phyloP scores from a whole-genome alignment of 2,888 invertebrate genomes.

The Tinea trinotella region DNA sequence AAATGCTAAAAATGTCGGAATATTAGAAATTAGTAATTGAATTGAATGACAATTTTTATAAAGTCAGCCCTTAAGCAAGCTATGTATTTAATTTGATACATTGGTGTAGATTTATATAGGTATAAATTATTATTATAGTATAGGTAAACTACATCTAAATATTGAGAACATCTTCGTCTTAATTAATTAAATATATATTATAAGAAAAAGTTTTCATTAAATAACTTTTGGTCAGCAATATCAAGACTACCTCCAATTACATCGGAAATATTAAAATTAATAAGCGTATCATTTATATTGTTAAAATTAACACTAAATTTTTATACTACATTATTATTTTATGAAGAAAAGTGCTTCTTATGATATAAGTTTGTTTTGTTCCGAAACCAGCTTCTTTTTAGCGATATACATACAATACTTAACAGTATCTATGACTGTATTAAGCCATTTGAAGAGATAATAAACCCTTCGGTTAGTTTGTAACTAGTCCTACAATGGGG shows the following conservation, averaged over 20 bases:
- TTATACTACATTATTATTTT: conserved; percentile 24
- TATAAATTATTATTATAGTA: neutral
- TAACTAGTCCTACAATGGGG: too few relatives aligned
- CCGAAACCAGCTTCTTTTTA: conserved; percentile 46
- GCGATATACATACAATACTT: conserved; percentile 11
- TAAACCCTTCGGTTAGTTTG: too few relatives aligned
- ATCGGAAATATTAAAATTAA: conserved; percentile 72
- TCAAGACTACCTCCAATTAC: conserved; percentile 61
- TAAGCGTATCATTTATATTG: conserved; percentile 71
- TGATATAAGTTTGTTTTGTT: conserved; percentile 34
- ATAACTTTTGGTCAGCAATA: conserved; percentile 70
- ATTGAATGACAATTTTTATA: too few relatives aligned
- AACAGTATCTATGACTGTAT: too few relatives aligned
- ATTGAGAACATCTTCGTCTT: neutral
- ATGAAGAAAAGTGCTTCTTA: conserved; percentile 34
- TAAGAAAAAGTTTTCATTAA: conserved; percentile 9
- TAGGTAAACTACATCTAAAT: neutral
- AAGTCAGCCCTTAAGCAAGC: conserved; percentile 22
- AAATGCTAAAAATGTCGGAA: too few relatives aligned
- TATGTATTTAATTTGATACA: neutral
- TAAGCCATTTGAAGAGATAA: too few relatives aligned
- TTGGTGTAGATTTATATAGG: neutral
- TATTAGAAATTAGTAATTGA: too few relatives aligned
- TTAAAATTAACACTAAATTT: conserved; percentile 31
- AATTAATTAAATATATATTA: conserved; percentile 9